Percentiles rank a stretch among this genome's conserved stretches.
Evolutionary conservation across 2,888 invertebrate species (phyloP).

Genomic region (Hipparchia semele): DNA sequence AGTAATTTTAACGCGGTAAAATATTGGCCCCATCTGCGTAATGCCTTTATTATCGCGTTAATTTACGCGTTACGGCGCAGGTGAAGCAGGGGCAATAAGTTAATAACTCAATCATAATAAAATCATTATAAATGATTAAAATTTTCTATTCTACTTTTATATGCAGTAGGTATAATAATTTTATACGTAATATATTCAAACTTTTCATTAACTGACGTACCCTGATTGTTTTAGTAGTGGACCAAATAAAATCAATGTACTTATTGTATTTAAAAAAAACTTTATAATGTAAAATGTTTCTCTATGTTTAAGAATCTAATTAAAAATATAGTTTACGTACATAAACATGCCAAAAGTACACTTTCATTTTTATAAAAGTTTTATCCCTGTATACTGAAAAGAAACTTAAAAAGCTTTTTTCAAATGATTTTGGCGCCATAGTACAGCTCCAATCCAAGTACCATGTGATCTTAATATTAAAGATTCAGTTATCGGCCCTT

Average conservation of each 20-base stretch:
- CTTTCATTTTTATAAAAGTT: neutral
- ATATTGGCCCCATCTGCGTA: too few species aligned
- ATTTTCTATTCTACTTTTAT: neutral
- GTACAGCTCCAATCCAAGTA: neutral
- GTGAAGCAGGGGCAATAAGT: too few species aligned
- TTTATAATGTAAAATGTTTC: neutral
- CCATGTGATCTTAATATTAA: neutral
- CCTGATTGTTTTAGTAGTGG: constrained; percentile 54
- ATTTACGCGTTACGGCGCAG: too few species aligned
- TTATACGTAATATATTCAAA: too few species aligned
- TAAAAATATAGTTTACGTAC: neutral
- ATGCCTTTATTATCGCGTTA: too few species aligned
- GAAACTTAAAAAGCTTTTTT: neutral
- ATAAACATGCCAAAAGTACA: neutral
- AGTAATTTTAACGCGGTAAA: too few species aligned
- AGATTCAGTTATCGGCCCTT: neutral
- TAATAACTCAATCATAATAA: too few species aligned
- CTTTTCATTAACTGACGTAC: constrained; percentile 16
- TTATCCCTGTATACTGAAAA: neutral
- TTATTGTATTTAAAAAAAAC: neutral
- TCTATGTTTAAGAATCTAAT: neutral
- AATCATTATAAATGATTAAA: too few species aligned
- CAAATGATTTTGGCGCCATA: neutral
- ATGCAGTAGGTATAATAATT: neutral
- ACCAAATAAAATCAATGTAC: constrained; percentile 52